Percentiles rank a stretch among this genome's conserved stretches.
Conservation (phyloP, 2,888 invertebrate genomes). For the Thecophora atra region DNA sequence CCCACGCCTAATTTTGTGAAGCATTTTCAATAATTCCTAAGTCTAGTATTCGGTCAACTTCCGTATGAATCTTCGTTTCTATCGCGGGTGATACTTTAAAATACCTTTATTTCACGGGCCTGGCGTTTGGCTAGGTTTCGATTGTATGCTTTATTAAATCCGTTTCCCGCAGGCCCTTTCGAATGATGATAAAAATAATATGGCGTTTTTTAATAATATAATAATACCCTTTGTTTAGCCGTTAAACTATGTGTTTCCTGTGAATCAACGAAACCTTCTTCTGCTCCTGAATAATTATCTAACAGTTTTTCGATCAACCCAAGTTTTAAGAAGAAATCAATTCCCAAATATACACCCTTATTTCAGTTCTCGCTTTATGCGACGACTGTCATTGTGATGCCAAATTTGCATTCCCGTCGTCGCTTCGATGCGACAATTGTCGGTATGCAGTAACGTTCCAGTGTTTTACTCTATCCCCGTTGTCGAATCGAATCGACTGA, state of each 20-base stretch:
- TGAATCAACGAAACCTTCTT: slow-evolving; percentile 25
- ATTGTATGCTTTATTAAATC: slow-evolving; percentile 36
- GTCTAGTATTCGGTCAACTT: slow-evolving; percentile 44
- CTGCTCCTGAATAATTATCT: slow-evolving; percentile 45
- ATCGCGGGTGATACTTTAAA: slow-evolving; percentile 35
- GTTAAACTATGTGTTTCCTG: no score
- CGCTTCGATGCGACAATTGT: no score
- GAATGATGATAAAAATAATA: slow-evolving; percentile 12
- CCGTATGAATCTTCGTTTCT: slow-evolving; percentile 38
- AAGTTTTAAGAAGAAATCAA: slow-evolving; percentile 30
- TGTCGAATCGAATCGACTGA: no score
- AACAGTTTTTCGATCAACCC: slow-evolving; percentile 46
- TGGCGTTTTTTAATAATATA: slow-evolving; percentile 27
- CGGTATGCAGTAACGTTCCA: no score
- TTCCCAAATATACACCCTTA: slow-evolving; percentile 29
- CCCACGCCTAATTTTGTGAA: slow-evolving; percentile 47
- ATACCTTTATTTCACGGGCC: slow-evolving; percentile 38
- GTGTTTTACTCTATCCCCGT: no score
- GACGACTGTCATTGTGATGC: no score
- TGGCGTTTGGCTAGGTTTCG: slow-evolving; percentile 28
- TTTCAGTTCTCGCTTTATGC: no score
- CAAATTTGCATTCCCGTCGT: no score
- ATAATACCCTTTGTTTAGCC: no score
- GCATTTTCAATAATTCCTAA: slow-evolving; percentile 48
- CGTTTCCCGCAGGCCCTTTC: slow-evolving; percentile 36